These are phyloP conservation scores for Rhopilema esculentum DNA, from an alignment of 30 jellyfish, hydroid and myxozoan species.

Conservation along the genomic window DNA sequence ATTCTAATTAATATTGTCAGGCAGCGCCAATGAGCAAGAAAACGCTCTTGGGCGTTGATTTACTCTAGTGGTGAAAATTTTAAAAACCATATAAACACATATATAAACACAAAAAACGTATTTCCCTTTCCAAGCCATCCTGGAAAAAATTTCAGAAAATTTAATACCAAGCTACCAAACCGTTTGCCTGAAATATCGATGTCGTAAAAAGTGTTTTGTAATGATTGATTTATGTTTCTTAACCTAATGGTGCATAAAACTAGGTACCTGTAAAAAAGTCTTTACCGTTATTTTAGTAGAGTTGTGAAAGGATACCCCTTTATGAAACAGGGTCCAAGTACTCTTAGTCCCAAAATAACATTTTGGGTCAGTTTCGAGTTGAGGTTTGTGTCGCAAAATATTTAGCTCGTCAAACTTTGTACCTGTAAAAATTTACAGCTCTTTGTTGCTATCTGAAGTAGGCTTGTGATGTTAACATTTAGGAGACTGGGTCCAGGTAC, in stretches of 20 bases:
- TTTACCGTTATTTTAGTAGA: not conserved
- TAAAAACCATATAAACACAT: not conserved
- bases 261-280: not conserved
- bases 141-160: not conserved
- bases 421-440: not conserved
- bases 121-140: not conserved
- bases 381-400: not conserved
- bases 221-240: not conserved
- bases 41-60: not conserved
- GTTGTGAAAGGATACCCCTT: not conserved
- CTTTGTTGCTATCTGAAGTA: not conserved
- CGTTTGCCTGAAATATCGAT: not conserved
- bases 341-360: not conserved
- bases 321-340: not conserved
- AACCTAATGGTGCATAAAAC: not conserved
- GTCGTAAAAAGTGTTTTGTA: not conserved
- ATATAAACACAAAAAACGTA: not conserved
- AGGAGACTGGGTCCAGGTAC: not conserved
- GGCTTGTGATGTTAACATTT: not conserved
- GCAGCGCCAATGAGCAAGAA: not conserved
- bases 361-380: not conserved
- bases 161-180: not conserved
- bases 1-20: not conserved
- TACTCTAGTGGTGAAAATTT: not conserved
- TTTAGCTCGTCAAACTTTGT: not conserved